Conservation (phyloP, 2,888 invertebrate species). For the Heliconius ethilla region DNA sequence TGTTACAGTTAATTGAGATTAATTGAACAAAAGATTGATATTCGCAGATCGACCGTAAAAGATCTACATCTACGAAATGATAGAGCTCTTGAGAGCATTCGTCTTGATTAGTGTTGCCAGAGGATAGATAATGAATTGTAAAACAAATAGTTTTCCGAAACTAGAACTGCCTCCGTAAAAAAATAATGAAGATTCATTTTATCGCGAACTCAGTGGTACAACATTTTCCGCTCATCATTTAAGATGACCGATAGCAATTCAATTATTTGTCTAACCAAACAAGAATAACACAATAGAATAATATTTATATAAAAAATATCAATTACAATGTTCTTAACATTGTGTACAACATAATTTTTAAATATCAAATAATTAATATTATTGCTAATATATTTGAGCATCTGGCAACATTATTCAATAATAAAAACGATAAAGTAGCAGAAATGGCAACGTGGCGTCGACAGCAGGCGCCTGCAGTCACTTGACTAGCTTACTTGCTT, state of each 20-base stretch:
- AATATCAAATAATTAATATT: not conserved
- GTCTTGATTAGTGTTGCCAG: slow-evolving; percentile 53
- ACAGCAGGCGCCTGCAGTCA: slow-evolving; percentile 54
- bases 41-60: slow-evolving; percentile 47
- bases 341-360: slow-evolving; percentile 1
- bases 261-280: not conserved
- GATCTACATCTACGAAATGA: slow-evolving; percentile 56
- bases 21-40: not conserved
- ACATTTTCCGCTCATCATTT: not conserved
- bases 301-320: not conserved
- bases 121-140: not conserved
- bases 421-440: slow-evolving; percentile 56
- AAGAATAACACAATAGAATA: not conserved
- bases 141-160: not conserved
- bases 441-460: slow-evolving; percentile 73
- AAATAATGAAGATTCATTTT: not conserved
- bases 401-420: slow-evolving; percentile 26
- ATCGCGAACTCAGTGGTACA: not conserved
- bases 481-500: slow-evolving; percentile 80
- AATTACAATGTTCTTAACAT: slow-evolving; percentile 13
- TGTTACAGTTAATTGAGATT: not conserved
- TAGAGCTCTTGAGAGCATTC: slow-evolving; percentile 46
- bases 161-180: not conserved
- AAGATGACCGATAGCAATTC: not conserved
- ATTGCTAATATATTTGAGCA: slow-evolving; percentile 13